A percentile compares a stretch with the other conserved stretches of the same genome.
These are phyloP conservation scores for Myotis brandtii DNA, from an alignment of 2,113 vertebrate species.

Conservation along the genomic window DNA sequence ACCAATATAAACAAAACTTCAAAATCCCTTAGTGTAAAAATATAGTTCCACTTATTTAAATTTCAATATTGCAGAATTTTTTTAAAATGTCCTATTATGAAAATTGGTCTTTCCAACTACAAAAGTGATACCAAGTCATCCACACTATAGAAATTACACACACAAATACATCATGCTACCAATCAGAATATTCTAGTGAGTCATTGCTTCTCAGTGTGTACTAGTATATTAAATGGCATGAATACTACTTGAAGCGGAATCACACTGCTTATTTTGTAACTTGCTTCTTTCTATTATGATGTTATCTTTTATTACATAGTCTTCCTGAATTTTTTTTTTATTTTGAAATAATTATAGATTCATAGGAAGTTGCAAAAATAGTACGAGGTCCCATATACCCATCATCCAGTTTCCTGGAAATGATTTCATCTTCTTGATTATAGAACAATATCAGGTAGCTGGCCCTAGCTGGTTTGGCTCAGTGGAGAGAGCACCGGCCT, in stretches of 20 bases:
- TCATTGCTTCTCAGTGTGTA: not conserved
- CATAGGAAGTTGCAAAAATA: not conserved
- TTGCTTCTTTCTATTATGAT: not conserved
- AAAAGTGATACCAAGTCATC: constrained; percentile 1
- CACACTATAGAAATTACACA: not conserved
- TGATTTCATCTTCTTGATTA: not conserved
- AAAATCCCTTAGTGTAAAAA: not conserved
- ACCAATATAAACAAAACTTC: not conserved
- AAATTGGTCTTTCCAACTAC: not conserved
- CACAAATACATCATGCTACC: not conserved
- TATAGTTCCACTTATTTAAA: not conserved
- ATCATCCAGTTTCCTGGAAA: not conserved
- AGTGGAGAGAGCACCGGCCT: too few relatives aligned
- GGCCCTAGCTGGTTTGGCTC: too few relatives aligned
- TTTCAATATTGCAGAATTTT: constrained; percentile 33
- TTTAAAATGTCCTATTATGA: not conserved
- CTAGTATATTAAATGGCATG: not conserved
- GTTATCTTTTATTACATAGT: not conserved
- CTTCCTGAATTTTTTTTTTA: not conserved
- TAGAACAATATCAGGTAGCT: not conserved
- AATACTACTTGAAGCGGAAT: not conserved
- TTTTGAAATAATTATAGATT: constrained; percentile 17
- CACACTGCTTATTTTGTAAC: not conserved
- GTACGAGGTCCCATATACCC: not conserved
- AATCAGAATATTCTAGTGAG: not conserved